Evolutionary conservation across 1,140 invertebrate genomes (phyloP).

Genomic region (Drosophila pruinosa): DNA sequence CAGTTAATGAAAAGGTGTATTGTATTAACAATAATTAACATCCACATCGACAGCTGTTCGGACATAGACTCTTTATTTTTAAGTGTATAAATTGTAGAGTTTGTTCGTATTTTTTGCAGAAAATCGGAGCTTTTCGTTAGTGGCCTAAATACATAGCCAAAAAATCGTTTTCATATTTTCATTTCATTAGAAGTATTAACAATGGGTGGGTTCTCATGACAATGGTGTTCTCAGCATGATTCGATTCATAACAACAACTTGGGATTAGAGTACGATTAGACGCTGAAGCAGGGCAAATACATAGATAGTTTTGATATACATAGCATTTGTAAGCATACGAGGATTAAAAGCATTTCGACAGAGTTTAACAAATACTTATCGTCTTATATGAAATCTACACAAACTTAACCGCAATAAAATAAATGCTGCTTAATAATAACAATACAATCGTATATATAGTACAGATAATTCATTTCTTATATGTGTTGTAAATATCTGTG

Average conservation of each 20-base stretch:
- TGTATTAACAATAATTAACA: not conserved
- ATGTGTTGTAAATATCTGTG: conserved; percentile 41
- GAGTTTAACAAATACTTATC: conserved; percentile 42
- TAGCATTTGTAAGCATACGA: conserved; percentile 37
- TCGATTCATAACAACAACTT: conserved; percentile 16
- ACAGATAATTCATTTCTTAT: not conserved
- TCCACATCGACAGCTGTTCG: conserved; percentile 11
- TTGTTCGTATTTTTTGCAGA: conserved; percentile 30
- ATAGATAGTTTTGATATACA: conserved; percentile 4
- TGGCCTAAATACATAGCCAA: conserved; percentile 39
- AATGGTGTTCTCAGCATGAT: not conserved
- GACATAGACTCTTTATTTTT: conserved; percentile 7
- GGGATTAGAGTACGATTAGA: conserved; percentile 9
- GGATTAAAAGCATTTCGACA: not conserved
- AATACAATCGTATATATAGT: conserved; percentile 24
- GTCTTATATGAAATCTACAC: conserved; percentile 53
- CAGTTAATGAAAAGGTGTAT: conserved; percentile 9
- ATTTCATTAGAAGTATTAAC: conserved; percentile 31
- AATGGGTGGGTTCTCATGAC: conserved; percentile 52
- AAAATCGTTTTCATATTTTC: conserved; percentile 53
- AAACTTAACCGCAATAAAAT: conserved; percentile 57
- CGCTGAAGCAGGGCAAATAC: conserved; percentile 31
- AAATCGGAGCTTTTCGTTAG: conserved; percentile 63
- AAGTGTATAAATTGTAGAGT: conserved; percentile 47
- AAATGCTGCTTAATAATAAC: conserved; percentile 18